phyloP scores from a whole-genome alignment of 1,140 invertebrate genomes.

The Drosophila nigrodunni region DNA sequence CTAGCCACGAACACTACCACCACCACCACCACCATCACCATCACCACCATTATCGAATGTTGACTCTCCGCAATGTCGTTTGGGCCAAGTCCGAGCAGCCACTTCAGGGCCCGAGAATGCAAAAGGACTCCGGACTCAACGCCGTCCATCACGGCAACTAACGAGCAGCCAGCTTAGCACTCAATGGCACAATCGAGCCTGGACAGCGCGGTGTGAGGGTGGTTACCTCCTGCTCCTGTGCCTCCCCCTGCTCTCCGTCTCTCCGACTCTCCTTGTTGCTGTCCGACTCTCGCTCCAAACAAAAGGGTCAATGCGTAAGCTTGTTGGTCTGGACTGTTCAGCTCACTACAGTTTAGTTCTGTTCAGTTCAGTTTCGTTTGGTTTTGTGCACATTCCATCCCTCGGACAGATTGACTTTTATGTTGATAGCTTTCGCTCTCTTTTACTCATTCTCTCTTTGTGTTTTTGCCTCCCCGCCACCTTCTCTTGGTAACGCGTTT shows the following conservation, averaged over 20 bases:
- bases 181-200: slow-evolving; percentile 23
- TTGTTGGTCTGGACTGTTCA: slow-evolving; percentile 20
- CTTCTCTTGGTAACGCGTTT: slow-evolving; percentile 8
- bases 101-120: slow-evolving; percentile 36
- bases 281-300: slow-evolving; percentile 48
- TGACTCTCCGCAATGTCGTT: slow-evolving; percentile 10
- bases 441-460: slow-evolving; percentile 5
- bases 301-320: slow-evolving; percentile 65
- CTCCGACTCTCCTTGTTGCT: slow-evolving; percentile 3
- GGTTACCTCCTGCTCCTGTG: slow-evolving; percentile 16
- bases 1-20: slow-evolving; percentile 6
- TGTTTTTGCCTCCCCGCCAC: not conserved
- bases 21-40: slow-evolving; percentile 17
- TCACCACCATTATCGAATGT: slow-evolving; percentile 4
- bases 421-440: slow-evolving; percentile 54
- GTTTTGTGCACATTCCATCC: slow-evolving; percentile 58
- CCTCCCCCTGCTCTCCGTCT: not conserved
- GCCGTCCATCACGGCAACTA: slow-evolving; percentile 48
- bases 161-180: slow-evolving; percentile 36
- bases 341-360: slow-evolving; percentile 16
- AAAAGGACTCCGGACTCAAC: slow-evolving; percentile 28
- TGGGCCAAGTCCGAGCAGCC: slow-evolving; percentile 39
- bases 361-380: slow-evolving; percentile 27
- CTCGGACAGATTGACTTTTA: slow-evolving; percentile 73
- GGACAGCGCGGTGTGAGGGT: slow-evolving; percentile 39